Conservation (phyloP, 2,113 vertebrate species). For the Hystrix brachyura region DNA sequence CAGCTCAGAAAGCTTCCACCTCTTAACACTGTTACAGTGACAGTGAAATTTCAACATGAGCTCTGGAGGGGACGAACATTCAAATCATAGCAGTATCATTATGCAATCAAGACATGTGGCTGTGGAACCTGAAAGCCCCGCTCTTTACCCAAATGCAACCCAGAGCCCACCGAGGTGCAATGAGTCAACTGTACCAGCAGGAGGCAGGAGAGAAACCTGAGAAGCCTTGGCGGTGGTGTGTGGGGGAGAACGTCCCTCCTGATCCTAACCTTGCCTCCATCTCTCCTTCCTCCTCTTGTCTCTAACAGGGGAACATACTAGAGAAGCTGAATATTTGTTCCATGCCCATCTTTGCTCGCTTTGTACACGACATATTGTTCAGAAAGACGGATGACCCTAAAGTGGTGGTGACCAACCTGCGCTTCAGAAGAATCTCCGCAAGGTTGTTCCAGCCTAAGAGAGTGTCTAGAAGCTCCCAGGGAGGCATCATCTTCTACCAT, state of each 20-base stretch:
- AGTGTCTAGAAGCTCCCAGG: constrained; percentile 72
- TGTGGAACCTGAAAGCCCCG: neutral
- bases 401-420: constrained; percentile 87
- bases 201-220: neutral
- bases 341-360: constrained; percentile 83
- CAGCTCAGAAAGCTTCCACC: neutral
- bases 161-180: neutral
- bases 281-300: neutral
- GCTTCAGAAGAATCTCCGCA: constrained; percentile 87
- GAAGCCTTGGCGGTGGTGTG: neutral
- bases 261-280: neutral
- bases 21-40: neutral
- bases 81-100: neutral
- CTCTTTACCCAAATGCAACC: neutral
- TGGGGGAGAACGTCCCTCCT: accelerated
- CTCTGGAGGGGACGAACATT: neutral
- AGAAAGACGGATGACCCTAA: constrained; percentile 60
- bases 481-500: constrained; percentile 90
- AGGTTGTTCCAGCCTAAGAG: constrained; percentile 90
- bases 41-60: neutral
- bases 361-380: constrained; percentile 59
- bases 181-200: accelerated
- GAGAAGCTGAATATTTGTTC: constrained; percentile 88
- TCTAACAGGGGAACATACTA: constrained; percentile 88
- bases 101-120: neutral